Base-by-base conservation (phyloP, 2,888 invertebrate species). In the Eilema caniola region DNA sequence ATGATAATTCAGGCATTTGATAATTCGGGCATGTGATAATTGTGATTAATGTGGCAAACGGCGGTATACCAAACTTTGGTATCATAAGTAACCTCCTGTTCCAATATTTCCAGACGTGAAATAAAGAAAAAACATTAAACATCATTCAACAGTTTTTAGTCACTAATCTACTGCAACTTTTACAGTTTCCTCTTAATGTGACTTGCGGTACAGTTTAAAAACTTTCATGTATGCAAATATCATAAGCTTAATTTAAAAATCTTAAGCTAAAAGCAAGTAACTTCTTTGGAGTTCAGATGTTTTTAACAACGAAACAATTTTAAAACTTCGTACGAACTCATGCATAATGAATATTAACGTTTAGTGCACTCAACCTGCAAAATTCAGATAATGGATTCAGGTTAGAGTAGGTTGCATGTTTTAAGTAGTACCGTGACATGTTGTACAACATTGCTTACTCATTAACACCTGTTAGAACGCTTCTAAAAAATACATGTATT, bases 291-390 rank as follows among this genome's bases (percentile, higher is more conserved):
- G 62, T 66, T 59, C 11, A 80, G 66, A 78, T 70, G 66, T 76
- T 76, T 74, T 67, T 59, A 78, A 70, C 60, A 78, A 76, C 70
- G 28, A 66, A 80, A 76, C 69, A 80, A 76, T 80, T 61, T 80
- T 69, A 60, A 74, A 80, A 76, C 70, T 80, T 66, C 69, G 24
- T 60, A 67, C 63, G 66, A 76, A 73, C 74, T 80, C 69, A 73
- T 80, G 73, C 70, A 80, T 78, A 73, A 80, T 78, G 72, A 78
- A 72, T 80, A 74, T 76, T 72, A 72, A 72, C 73, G 69, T 70
- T 75, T 76, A 74, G 59, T 80, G 76, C 73, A 76, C 74, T 72
- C 31, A 41, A 62, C 66, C 59, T 62, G 70, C 66, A 68, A 78
- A 76, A 74, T 78, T 74, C 56, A 67, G 62, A 61, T 60, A 79